These are phyloP conservation scores for Acrossocheilus fasciatus DNA, from an alignment of 2,797 vertebrate genomes.

Conservation along the genomic window DNA sequence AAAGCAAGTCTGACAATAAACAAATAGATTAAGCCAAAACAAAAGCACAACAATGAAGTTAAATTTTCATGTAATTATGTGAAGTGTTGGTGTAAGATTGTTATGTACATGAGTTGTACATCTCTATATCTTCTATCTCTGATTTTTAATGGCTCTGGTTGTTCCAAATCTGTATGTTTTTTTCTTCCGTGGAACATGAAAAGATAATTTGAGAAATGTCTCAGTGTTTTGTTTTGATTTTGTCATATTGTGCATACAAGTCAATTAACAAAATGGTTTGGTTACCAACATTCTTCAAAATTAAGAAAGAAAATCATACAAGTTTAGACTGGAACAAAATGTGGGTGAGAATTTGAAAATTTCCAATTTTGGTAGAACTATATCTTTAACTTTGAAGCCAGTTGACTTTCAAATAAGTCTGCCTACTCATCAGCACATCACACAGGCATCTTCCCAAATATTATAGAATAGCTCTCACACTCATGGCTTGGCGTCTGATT, in stretches of 20 bases:
- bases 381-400: background rate
- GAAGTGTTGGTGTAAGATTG: background rate
- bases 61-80: background rate
- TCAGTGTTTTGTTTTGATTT: too few relatives aligned
- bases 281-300: background rate
- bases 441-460: background rate
- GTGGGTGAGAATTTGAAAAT: background rate
- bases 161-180: too few relatives aligned
- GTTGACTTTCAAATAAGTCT: background rate
- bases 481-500: constrained; percentile 30
- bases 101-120: background rate
- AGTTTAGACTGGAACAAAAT: background rate
- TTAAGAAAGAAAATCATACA: background rate
- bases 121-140: background rate
- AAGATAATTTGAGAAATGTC: too few relatives aligned
- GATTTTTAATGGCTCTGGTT: background rate
- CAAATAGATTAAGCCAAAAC: too few relatives aligned
- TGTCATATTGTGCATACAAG: too few relatives aligned
- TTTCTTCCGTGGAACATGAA: too few relatives aligned
- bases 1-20: background rate
- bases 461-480: background rate
- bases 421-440: background rate
- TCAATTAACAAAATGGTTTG: too few relatives aligned
- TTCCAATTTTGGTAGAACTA: background rate
- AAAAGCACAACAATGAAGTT: background rate